Evolutionary conservation across 2,113 vertebrate species (phyloP), one percentile per base, ranked within the genome.

Genomic region (Silurus meridionalis): DNA sequence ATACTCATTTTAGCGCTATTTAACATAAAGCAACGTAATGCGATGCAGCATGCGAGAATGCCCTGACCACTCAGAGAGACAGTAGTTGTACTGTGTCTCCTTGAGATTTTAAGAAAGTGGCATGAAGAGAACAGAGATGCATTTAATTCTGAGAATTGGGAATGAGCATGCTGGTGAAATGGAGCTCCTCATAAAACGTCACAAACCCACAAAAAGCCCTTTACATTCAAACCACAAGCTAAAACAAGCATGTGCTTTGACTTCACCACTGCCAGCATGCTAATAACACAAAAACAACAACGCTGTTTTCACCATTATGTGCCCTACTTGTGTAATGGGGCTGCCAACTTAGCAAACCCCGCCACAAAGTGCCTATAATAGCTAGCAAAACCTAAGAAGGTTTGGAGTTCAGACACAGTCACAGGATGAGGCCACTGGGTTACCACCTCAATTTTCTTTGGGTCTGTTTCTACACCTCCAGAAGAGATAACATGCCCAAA

Each of bases 1-100:
- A 79, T 66, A 52, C 79, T 85, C 83, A 53, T 86, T 85, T 84
- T 74, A 83, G 83, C 79, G 55, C 66, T 17, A 85, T 83, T 83
- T 81, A 52, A 50, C 55, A 71, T 79, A 74, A 52, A 87, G 71
- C 50, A 55, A 37, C 37, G 37, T 37, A 52, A 64, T 63, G 53
- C 63, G 57, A 82, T 72, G 63, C 80, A 80, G 66, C 57, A 58
- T 28, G 67, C 52, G 46, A 25, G 21, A 66, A 61, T 67, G 79
- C 60, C 25, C 25, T 66, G 61, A 23, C 83, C 48, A 4, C 19
- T 46, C 50, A 21, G 37, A 23, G 66, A 52, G 11, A 83, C 74
- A 64, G 74, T 48, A 58, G 84, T 9, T 6, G 21, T 60, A 64
- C 58, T 87, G 75, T 89, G 71, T 25, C 83, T 80, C 55, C 52